A percentile compares a stretch with the other conserved stretches of the same genome.
Conservation (phyloP, 1,140 invertebrate genomes). For the Hesperophylax magnus region DNA sequence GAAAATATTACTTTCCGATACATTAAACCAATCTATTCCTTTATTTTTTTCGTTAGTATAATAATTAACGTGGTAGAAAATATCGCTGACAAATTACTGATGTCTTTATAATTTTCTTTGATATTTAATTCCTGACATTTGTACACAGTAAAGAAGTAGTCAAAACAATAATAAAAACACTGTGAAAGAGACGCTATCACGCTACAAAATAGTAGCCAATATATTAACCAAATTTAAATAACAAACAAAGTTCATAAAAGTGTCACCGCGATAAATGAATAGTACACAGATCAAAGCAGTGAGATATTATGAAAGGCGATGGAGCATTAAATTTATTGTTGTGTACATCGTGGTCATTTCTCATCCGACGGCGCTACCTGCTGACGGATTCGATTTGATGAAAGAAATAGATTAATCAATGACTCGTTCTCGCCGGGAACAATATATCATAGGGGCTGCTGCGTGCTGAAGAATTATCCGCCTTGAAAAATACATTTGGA, state of each 20-base stretch:
- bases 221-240: background rate
- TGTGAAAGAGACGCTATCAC: too few species aligned
- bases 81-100: too few species aligned
- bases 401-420: constrained; percentile 40
- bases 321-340: constrained; percentile 30
- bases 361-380: constrained; percentile 21
- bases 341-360: background rate
- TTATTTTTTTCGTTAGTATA: too few species aligned
- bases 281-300: constrained; percentile 15
- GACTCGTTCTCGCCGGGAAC: background rate
- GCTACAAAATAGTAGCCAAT: too few species aligned
- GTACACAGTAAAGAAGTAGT: too few species aligned
- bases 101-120: too few species aligned
- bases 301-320: constrained; percentile 22
- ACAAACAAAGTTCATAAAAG: constrained; percentile 29
- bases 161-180: too few species aligned
- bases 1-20: too few species aligned
- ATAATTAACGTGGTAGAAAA: too few species aligned
- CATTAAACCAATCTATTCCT: too few species aligned
- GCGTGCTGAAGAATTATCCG: background rate
- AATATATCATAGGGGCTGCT: constrained; percentile 29
- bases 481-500: background rate
- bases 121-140: too few species aligned
- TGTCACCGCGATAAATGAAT: background rate
- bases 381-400: constrained; percentile 39